A percentile compares a stretch with the other conserved stretches of the same genome.
Conservation (phyloP, 2,797 vertebrate species). For the Dendrocincla tyrannina region DNA sequence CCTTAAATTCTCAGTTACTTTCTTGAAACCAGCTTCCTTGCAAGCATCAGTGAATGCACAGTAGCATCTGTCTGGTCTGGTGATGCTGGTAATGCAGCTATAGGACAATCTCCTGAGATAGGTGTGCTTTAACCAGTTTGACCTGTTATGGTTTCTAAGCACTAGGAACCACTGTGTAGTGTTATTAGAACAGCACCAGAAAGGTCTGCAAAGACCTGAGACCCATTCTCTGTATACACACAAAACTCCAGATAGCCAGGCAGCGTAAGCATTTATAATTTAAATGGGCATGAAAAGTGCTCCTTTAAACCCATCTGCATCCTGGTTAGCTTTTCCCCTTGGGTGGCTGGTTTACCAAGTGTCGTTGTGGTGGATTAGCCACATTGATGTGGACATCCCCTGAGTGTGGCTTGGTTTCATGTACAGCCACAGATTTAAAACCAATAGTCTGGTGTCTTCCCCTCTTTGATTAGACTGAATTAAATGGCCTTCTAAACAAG, state of each 20-base stretch:
- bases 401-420: accelerated
- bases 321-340: not conserved
- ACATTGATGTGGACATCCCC: not conserved
- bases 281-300: not conserved
- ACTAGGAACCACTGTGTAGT: not conserved
- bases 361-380: not conserved
- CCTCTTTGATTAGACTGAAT: constrained; percentile 1
- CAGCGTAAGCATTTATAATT: not conserved
- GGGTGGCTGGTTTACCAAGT: not conserved
- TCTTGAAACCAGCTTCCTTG: not conserved
- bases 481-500: constrained; percentile 16
- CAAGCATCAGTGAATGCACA: not conserved
- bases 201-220: not conserved
- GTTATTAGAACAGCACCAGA: not conserved
- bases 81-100: not conserved
- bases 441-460: not conserved
- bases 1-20: not conserved
- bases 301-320: not conserved
- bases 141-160: not conserved
- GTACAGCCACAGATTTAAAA: not conserved
- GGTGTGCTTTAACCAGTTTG: not conserved
- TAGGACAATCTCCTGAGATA: not conserved
- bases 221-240: not conserved
- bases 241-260: not conserved
- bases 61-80: not conserved